These are phyloP conservation scores for Psittacara wagleri DNA, from an alignment of 2,113 vertebrate genomes.

Conservation along the genomic window DNA sequence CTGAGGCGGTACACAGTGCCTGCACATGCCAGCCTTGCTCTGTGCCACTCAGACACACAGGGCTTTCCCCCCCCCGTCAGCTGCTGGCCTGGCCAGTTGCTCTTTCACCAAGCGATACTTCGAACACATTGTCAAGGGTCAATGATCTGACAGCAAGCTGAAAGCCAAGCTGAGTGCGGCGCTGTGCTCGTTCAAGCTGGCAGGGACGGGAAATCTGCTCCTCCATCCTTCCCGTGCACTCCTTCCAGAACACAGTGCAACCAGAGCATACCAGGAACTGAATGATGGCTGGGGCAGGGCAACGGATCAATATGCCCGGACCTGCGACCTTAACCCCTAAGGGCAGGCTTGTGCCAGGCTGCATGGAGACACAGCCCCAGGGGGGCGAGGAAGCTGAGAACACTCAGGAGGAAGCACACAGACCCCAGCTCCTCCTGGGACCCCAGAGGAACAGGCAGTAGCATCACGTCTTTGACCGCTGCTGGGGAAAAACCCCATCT, in stretches of 20 bases:
- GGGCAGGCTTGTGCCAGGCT: background rate
- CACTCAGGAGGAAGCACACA: background rate
- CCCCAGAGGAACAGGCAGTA: background rate
- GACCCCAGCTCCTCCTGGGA: background rate
- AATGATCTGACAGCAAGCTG: background rate
- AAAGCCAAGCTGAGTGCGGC: background rate
- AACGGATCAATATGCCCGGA: background rate
- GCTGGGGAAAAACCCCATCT: background rate
- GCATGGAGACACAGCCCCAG: background rate
- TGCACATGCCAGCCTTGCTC: background rate
- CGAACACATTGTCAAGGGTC: too few relatives aligned
- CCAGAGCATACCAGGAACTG: background rate
- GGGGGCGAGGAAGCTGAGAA: accelerated
- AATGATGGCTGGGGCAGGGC: too few relatives aligned
- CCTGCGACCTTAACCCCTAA: background rate
- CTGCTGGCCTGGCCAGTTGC: too few relatives aligned
- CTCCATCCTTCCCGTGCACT: background rate
- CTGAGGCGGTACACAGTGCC: background rate
- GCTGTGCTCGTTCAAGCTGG: background rate
- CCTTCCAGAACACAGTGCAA: background rate
- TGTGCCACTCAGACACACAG: too few relatives aligned
- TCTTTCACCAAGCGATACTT: background rate
- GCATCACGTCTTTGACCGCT: background rate
- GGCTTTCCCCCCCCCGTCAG: background rate
- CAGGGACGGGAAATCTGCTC: background rate